Conservation (phyloP, 2,797 vertebrate species). For the Poecile montanus region DNA sequence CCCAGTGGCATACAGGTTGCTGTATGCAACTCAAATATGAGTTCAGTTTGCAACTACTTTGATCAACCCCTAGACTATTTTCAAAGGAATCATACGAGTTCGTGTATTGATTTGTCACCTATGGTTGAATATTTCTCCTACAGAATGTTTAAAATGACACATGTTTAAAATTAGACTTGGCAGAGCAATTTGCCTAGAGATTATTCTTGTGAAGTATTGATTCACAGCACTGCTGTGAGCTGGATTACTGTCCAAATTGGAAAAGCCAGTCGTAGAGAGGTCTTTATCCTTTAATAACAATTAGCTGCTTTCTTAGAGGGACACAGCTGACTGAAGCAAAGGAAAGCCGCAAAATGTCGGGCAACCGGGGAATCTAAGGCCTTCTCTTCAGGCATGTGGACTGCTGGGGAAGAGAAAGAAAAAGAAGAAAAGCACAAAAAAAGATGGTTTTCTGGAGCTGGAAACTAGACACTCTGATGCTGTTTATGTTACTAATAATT, state of each 20-base stretch:
- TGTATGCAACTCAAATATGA: neutral
- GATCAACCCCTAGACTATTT: neutral
- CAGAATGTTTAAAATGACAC: conserved; percentile 63
- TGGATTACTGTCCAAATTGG: conserved; percentile 85
- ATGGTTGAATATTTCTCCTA: conserved; percentile 50
- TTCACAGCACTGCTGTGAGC: conserved; percentile 80
- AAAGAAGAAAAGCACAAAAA: conserved; percentile 27
- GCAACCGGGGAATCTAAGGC: conserved; percentile 35
- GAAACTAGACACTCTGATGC: conserved; percentile 29
- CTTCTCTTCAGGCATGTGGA: conserved; percentile 48
- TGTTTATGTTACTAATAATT: conserved; percentile 56
- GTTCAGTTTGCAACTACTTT: neutral
- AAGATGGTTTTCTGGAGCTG: conserved; percentile 69
- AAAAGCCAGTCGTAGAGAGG: conserved; percentile 87
- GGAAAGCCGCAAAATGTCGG: conserved; percentile 50
- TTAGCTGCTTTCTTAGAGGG: conserved; percentile 81
- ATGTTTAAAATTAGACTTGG: conserved; percentile 70
- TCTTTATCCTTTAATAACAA: conserved; percentile 94
- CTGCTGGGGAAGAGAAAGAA: conserved; percentile 61
- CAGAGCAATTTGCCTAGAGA: conserved; percentile 65
- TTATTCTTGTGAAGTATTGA: conserved; percentile 73
- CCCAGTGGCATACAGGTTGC: neutral
- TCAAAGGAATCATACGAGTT: neutral
- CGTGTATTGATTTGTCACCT: conserved; percentile 54
- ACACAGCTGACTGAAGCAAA: conserved; percentile 62